Conservation (phyloP, 2,797 vertebrate species). For the Mionectes olivaceus region DNA sequence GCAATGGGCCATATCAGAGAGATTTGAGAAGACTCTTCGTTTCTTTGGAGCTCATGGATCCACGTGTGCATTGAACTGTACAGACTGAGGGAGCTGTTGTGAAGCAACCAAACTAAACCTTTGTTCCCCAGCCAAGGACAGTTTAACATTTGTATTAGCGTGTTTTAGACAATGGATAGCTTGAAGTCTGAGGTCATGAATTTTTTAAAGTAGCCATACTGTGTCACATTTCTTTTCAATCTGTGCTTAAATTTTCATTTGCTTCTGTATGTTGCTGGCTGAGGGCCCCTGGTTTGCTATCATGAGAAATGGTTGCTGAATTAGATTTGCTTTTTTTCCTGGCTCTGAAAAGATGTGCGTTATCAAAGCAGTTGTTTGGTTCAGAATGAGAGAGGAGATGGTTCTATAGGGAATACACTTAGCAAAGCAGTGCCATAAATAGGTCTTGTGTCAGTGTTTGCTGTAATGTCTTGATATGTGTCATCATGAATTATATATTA, state of each 20-base stretch:
- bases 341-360: constrained; percentile 22
- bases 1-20: not conserved
- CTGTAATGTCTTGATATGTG: constrained; percentile 77
- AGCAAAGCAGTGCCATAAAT: constrained; percentile 73
- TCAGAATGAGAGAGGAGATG: constrained; percentile 57
- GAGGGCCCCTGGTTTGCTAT: constrained; percentile 58
- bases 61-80: not conserved
- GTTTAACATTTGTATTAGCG: constrained; percentile 62
- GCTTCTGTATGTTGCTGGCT: constrained; percentile 55
- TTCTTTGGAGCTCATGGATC: not conserved
- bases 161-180: constrained; percentile 56
- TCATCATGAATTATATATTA: constrained; percentile 83
- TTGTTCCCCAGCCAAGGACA: constrained; percentile 53
- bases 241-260: constrained; percentile 73
- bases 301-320: constrained; percentile 64
- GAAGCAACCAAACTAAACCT: constrained; percentile 9
- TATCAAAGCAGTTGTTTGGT: constrained; percentile 71
- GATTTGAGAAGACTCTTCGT: not conserved
- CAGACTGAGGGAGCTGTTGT: constrained; percentile 16
- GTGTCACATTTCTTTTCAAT: constrained; percentile 57
- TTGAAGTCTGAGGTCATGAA: constrained; percentile 47
- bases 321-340: constrained; percentile 32
- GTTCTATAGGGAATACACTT: constrained; percentile 70
- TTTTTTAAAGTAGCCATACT: constrained; percentile 64
- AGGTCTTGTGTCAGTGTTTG: constrained; percentile 71